Percentiles rank a stretch among this genome's conserved stretches.
Conservation (phyloP, 2,797 vertebrate species). For the Bothrops alternatus region DNA sequence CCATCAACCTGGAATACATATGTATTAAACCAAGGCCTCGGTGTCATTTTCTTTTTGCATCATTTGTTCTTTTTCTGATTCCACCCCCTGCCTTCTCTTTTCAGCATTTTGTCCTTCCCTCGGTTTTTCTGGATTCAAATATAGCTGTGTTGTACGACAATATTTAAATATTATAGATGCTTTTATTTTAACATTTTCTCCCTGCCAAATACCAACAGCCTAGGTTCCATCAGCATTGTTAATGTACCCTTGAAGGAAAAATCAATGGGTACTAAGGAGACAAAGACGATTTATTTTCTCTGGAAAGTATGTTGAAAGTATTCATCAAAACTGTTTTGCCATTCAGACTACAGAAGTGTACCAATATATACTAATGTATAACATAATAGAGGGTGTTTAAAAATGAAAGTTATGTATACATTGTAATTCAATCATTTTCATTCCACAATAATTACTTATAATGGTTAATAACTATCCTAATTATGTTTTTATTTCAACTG, state of each 20-base stretch:
- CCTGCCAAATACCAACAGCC: constrained; percentile 58
- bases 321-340: constrained; percentile 34
- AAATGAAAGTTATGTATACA: constrained; percentile 2
- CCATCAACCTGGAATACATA: constrained; percentile 98
- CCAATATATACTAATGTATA: constrained; percentile 14
- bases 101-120: constrained; percentile 63
- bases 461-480: constrained; percentile 30
- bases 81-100: constrained; percentile 54
- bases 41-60: constrained; percentile 89
- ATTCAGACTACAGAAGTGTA: constrained; percentile 9
- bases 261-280: constrained; percentile 65
- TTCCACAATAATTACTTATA: constrained; percentile 41
- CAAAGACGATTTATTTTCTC: constrained; percentile 62
- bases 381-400: constrained; percentile 46
- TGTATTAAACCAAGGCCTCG: constrained; percentile 90
- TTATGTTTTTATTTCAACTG: constrained; percentile 15
- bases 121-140: constrained; percentile 63
- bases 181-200: constrained; percentile 50
- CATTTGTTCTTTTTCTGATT: constrained; percentile 79
- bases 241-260: constrained; percentile 56
- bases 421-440: constrained; percentile 21
- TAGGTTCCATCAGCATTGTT: constrained; percentile 60
- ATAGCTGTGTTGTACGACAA: constrained; percentile 59
- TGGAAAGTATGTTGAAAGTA: constrained; percentile 41
- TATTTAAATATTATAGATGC: constrained; percentile 39